A percentile compares a stretch with the other conserved stretches of the same genome.
phyloP scores from a whole-genome alignment of 2,888 invertebrate species.

The Allacma fusca region DNA sequence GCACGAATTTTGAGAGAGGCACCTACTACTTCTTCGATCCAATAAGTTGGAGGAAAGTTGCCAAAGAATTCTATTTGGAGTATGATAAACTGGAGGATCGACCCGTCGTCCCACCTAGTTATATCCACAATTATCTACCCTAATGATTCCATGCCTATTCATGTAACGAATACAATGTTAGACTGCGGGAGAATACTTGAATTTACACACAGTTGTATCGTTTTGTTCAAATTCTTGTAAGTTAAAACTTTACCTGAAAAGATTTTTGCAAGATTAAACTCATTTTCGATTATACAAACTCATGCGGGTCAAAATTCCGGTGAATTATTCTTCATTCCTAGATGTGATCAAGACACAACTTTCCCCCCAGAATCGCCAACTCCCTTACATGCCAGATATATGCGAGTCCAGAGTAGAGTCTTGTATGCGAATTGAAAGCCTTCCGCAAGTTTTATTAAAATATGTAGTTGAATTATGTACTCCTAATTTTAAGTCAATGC shows the following conservation, averaged over 20 bases:
- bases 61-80: constrained; percentile 98
- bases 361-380: too few relatives aligned
- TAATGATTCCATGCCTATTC: constrained; percentile 51
- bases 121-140: constrained; percentile 64
- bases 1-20: constrained; percentile 94
- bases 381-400: too few relatives aligned
- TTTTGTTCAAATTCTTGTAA: constrained; percentile 49
- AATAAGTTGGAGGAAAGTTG: constrained; percentile 97
- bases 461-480: too few relatives aligned
- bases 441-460: too few relatives aligned
- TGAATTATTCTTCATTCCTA: not conserved
- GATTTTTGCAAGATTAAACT: constrained; percentile 48
- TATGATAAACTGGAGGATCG: constrained; percentile 98
- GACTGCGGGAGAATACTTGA: constrained; percentile 48
- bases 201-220: constrained; percentile 48
- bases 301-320: not conserved
- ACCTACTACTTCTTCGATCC: constrained; percentile 99
- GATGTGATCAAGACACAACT: too few relatives aligned
- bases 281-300: constrained; percentile 44
- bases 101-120: constrained; percentile 76
- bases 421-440: too few relatives aligned
- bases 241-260: constrained; percentile 48
- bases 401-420: too few relatives aligned
- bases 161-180: constrained; percentile 47
- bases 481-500: too few relatives aligned